Evolutionary conservation across 1,140 invertebrate genomes (phyloP).

Genomic region (Bursaphelenchus mucronatus): DNA sequence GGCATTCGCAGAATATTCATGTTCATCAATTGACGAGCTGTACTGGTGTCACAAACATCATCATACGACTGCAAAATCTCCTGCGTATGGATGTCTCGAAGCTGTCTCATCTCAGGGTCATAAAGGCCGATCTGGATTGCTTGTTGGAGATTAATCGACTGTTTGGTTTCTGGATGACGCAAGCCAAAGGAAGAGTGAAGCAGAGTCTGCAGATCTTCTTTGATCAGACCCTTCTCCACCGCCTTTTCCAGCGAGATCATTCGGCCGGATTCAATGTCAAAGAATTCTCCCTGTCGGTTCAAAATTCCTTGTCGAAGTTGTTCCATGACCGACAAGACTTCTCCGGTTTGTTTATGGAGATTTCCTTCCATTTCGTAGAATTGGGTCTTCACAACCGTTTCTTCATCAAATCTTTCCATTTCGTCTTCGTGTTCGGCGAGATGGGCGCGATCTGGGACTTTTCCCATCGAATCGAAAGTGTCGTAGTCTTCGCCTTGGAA

Average conservation of each 20-base stretch:
- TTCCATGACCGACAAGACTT: conserved; percentile 67
- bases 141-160: conserved; percentile 74
- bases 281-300: conserved; percentile 59
- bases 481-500: conserved; percentile 61
- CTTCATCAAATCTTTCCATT: conserved; percentile 50
- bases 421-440: conserved; percentile 61
- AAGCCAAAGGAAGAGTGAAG: conserved; percentile 68
- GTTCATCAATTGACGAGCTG: conserved; percentile 51
- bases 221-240: conserved; percentile 60
- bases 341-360: conserved; percentile 69
- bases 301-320: conserved; percentile 67
- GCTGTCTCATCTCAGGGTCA: conserved; percentile 70
- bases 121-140: conserved; percentile 81
- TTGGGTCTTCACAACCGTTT: conserved; percentile 59
- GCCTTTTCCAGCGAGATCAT: conserved; percentile 57
- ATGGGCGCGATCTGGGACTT: conserved; percentile 66
- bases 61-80: conserved; percentile 72
- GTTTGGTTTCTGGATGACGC: conserved; percentile 75
- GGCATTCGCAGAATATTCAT: conserved; percentile 58
- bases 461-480: conserved; percentile 39
- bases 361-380: conserved; percentile 61
- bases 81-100: conserved; percentile 66
- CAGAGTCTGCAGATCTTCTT: conserved; percentile 63
- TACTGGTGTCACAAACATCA: conserved; percentile 72
- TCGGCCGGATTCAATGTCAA: conserved; percentile 57